These are phyloP conservation scores for Lerema accius DNA, from an alignment of 1,140 invertebrate genomes.

Conservation along the genomic window DNA sequence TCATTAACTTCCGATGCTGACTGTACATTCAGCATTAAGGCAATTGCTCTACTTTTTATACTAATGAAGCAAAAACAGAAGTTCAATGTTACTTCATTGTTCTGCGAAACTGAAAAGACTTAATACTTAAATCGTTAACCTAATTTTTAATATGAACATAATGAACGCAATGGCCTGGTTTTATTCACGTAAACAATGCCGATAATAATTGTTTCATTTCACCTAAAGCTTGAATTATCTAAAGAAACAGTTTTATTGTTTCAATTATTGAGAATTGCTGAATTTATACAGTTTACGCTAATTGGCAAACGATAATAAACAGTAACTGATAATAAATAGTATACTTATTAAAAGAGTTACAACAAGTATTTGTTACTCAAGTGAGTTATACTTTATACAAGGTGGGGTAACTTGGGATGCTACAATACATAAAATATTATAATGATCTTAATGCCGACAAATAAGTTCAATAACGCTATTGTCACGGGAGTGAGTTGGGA, in stretches of 20 bases:
- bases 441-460: too few relatives aligned
- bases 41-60: conserved; percentile 1
- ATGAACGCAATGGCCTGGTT: conserved; percentile 6
- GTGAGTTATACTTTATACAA: too few relatives aligned
- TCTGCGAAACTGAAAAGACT: conserved; percentile 2
- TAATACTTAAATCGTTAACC: conserved; percentile 5
- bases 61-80: conserved; percentile 1
- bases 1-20: not conserved
- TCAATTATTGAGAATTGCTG: too few relatives aligned
- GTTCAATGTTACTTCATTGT: conserved; percentile 1
- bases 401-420: too few relatives aligned
- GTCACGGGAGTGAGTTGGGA: too few relatives aligned
- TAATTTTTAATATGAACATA: conserved; percentile 7
- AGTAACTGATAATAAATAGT: too few relatives aligned
- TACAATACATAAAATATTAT: too few relatives aligned
- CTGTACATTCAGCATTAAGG: not conserved
- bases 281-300: too few relatives aligned
- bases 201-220: not conserved
- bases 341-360: too few relatives aligned
- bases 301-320: too few relatives aligned
- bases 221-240: not conserved
- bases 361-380: too few relatives aligned
- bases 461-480: too few relatives aligned
- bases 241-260: not conserved
- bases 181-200: not conserved